Conservation (phyloP, 35 echinoderm and acorn worm species). For the Hemicentrotus pulcherrimus region DNA sequence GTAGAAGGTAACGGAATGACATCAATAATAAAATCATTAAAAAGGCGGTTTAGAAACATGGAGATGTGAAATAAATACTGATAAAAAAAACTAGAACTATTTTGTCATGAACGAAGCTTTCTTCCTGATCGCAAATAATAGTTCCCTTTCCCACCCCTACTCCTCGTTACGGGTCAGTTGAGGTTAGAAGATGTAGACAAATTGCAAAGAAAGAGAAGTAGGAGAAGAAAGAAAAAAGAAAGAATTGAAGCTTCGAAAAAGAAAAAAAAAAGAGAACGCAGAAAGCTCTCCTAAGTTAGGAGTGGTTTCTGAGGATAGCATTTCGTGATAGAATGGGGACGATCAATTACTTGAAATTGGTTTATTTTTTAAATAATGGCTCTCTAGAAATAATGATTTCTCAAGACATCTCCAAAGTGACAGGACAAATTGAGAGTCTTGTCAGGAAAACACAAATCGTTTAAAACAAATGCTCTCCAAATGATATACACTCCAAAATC, state of each 20-base stretch:
- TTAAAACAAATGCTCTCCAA: slow-evolving; percentile 5
- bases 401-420: not conserved
- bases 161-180: not conserved
- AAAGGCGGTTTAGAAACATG: not conserved
- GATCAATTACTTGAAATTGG: not conserved
- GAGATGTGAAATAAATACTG: not conserved
- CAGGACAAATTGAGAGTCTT: not conserved
- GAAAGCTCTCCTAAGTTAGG: not conserved
- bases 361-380: not conserved
- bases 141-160: not conserved
- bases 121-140: not conserved
- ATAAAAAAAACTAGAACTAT: not conserved
- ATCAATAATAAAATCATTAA: not conserved
- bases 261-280: not conserved
- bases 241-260: not conserved
- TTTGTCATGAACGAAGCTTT: not conserved
- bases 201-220: not conserved
- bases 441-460: not conserved
- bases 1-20: too few species aligned
- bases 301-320: not conserved
- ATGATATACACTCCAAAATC: not conserved
- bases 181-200: not conserved
- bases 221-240: not conserved
- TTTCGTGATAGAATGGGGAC: not conserved
- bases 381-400: not conserved